A percentile compares a stretch with the other conserved stretches of the same genome.
phyloP scores from a whole-genome alignment of 2,797 vertebrate species.

The Myotis findleyi region DNA sequence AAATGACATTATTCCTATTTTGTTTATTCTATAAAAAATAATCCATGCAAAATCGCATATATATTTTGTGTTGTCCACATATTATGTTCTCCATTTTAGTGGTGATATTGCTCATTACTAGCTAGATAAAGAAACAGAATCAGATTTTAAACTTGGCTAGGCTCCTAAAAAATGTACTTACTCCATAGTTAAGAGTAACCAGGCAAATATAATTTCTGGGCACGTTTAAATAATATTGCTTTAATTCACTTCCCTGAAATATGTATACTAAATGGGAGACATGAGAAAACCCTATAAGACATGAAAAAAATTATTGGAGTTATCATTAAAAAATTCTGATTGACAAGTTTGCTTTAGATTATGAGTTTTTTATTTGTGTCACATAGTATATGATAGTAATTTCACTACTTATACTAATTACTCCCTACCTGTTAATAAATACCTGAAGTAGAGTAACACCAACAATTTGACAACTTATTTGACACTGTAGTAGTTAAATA shows the following conservation, averaged over 20 bases:
- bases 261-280: not conserved
- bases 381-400: not conserved
- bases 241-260: not conserved
- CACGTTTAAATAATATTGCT: not conserved
- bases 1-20: not conserved
- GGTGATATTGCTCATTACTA: not conserved
- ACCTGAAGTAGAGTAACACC: not conserved
- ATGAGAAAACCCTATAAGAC: not conserved
- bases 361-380: not conserved
- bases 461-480: not conserved
- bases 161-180: not conserved
- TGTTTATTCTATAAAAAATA: not conserved
- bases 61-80: not conserved
- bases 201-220: not conserved
- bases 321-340: not conserved
- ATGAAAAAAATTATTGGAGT: not conserved
- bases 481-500: not conserved
- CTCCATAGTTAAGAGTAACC: not conserved
- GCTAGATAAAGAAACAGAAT: not conserved
- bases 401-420: not conserved
- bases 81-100: not conserved
- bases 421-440: not conserved
- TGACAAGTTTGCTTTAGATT: not conserved
- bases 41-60: not conserved
- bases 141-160: not conserved